phyloP scores from a whole-genome alignment of 2,797 vertebrate species.

The Tokudaia muenninki region DNA sequence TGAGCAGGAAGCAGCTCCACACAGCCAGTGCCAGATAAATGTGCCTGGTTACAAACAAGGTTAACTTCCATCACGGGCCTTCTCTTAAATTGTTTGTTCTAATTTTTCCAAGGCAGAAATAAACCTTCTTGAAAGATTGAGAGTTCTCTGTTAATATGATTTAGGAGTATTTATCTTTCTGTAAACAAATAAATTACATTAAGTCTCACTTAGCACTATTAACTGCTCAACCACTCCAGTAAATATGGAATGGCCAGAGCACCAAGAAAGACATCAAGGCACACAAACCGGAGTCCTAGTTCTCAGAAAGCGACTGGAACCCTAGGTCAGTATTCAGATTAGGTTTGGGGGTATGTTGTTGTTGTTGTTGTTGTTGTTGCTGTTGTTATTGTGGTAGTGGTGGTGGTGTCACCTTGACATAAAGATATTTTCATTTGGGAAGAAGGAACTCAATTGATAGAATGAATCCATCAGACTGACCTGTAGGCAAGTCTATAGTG shows the following conservation, averaged over 20 bases:
- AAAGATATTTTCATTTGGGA: not conserved
- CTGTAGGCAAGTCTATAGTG: not conserved
- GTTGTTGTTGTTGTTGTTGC: not conserved
- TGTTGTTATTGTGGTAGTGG: not conserved
- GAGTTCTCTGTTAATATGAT: not conserved
- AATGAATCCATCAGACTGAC: not conserved
- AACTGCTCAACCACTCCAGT: not conserved
- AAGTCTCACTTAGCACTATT: not conserved
- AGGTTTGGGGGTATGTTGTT: not conserved
- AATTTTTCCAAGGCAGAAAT: constrained; percentile 26
- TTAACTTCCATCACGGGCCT: not conserved
- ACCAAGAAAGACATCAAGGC: not conserved
- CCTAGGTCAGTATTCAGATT: not conserved
- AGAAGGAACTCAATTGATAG: not conserved
- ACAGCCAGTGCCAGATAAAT: not conserved
- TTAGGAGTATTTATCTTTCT: not conserved
- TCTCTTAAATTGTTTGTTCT: not conserved
- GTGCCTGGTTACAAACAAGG: not conserved
- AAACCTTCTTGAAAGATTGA: not conserved
- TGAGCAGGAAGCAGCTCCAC: not conserved
- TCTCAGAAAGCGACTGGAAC: not conserved
- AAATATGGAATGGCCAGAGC: not conserved
- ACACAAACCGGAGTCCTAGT: not conserved
- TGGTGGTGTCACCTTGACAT: not conserved
- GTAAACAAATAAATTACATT: not conserved